phyloP scores from a whole-genome alignment of 2,113 vertebrate genomes.

The Scomber japonicus region DNA sequence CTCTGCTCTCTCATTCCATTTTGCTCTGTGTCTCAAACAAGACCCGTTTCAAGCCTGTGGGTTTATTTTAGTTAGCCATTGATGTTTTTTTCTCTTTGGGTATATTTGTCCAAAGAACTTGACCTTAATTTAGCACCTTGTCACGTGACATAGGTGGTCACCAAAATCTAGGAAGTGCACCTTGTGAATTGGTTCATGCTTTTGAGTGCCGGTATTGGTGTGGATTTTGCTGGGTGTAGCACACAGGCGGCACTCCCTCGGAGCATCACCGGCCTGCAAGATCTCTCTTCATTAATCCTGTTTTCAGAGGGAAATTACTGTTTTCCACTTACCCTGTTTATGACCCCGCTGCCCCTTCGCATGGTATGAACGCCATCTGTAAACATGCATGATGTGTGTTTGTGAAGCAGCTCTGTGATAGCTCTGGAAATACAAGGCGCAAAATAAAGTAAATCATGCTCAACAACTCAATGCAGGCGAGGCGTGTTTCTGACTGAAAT shows the following conservation, averaged over 20 bases:
- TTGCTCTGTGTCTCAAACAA: slow-evolving; percentile 71
- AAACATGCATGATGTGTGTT: slow-evolving; percentile 52
- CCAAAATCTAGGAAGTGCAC: slow-evolving; percentile 46
- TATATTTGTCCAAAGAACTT: slow-evolving; percentile 75
- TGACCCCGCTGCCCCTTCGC: slow-evolving; percentile 33
- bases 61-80: slow-evolving; percentile 76
- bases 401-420: slow-evolving; percentile 51
- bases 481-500: slow-evolving; percentile 46
- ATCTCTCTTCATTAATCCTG: slow-evolving; percentile 56
- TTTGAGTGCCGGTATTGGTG: slow-evolving; percentile 25
- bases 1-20: slow-evolving; percentile 55
- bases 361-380: slow-evolving; percentile 11
- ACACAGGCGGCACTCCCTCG: neutral
- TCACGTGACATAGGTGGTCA: slow-evolving; percentile 60
- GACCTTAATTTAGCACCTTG: slow-evolving; percentile 75
- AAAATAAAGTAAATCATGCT: slow-evolving; percentile 30
- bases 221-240: slow-evolving; percentile 44
- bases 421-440: slow-evolving; percentile 34
- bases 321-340: slow-evolving; percentile 54
- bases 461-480: slow-evolving; percentile 5
- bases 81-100: slow-evolving; percentile 67
- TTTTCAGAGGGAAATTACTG: slow-evolving; percentile 71
- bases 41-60: slow-evolving; percentile 58
- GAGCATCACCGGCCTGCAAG: slow-evolving; percentile 12
- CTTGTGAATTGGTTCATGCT: slow-evolving; percentile 18